These are phyloP conservation scores for Tiliacea aurago DNA, from an alignment of 2,888 invertebrate genomes.

Conservation along the genomic window DNA sequence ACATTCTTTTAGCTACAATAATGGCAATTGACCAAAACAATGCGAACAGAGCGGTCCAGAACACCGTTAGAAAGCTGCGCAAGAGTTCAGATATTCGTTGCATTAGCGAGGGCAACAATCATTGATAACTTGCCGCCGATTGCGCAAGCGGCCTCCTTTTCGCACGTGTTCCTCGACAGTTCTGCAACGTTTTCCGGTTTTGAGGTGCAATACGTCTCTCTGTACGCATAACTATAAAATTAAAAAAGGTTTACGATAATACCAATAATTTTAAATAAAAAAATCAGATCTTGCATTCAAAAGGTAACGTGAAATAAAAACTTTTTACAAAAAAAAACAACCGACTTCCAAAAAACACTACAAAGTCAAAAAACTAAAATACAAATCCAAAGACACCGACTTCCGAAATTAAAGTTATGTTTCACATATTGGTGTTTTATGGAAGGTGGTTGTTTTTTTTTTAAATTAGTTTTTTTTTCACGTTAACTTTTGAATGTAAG, in stretches of 20 bases:
- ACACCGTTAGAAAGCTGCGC: constrained; percentile 83
- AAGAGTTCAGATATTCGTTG: constrained; percentile 75
- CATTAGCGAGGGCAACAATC: constrained; percentile 84
- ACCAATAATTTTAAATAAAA: not conserved
- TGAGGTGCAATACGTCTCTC: constrained; percentile 63
- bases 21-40: constrained; percentile 81
- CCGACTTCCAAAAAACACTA: too few species aligned
- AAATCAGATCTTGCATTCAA: not conserved
- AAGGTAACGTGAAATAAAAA: not conserved
- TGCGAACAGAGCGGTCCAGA: constrained; percentile 74
- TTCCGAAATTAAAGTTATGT: too few species aligned
- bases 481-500: too few species aligned
- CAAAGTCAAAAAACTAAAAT: too few species aligned
- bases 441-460: too few species aligned
- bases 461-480: too few species aligned
- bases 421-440: too few species aligned
- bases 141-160: constrained; percentile 85
- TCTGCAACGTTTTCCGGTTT: constrained; percentile 81
- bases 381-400: too few species aligned
- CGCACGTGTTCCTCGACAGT: constrained; percentile 83
- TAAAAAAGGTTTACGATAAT: constrained; percentile 15
- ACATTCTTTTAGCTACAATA: constrained; percentile 62
- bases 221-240: constrained; percentile 29
- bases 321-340: too few species aligned
- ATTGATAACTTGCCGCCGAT: constrained; percentile 81